Conservation (phyloP, 2,797 vertebrate genomes). For the Antennarius maculatus region DNA sequence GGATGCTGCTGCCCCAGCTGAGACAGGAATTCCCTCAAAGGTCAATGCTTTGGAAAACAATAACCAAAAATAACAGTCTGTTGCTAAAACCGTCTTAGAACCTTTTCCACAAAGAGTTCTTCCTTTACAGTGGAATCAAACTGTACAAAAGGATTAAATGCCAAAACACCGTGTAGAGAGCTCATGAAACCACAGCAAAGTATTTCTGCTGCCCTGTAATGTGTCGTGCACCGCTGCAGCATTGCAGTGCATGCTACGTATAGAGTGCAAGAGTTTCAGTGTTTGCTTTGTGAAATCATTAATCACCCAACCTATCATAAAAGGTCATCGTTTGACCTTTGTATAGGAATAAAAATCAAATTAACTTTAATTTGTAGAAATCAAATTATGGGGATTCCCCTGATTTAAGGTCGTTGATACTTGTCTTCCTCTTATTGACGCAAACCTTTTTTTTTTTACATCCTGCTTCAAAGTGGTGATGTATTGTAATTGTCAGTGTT, state of each 20-base stretch:
- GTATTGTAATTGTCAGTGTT: no score
- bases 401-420: slow-evolving; percentile 29
- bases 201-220: slow-evolving; percentile 20
- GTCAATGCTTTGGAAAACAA: slow-evolving; percentile 26
- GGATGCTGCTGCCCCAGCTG: slow-evolving; percentile 7
- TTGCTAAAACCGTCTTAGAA: background rate
- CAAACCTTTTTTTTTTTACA: slow-evolving; percentile 25
- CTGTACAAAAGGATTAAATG: slow-evolving; percentile 5
- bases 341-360: slow-evolving; percentile 44
- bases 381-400: slow-evolving; percentile 34
- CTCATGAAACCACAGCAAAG: slow-evolving; percentile 62
- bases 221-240: slow-evolving; percentile 47
- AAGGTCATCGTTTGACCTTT: slow-evolving; percentile 35
- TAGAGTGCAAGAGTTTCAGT: slow-evolving; percentile 18
- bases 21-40: slow-evolving; percentile 26
- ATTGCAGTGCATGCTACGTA: slow-evolving; percentile 37
- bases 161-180: slow-evolving; percentile 31
- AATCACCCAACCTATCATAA: background rate
- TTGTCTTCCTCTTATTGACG: slow-evolving; percentile 46
- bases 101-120: background rate
- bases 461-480: background rate
- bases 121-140: slow-evolving; percentile 13
- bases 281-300: background rate
- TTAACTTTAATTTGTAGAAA: background rate
- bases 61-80: background rate